Evolutionary conservation across 2,113 vertebrate genomes (phyloP), one percentile per base, ranked within the genome.

Genomic region (Sebastes schlegelii): DNA sequence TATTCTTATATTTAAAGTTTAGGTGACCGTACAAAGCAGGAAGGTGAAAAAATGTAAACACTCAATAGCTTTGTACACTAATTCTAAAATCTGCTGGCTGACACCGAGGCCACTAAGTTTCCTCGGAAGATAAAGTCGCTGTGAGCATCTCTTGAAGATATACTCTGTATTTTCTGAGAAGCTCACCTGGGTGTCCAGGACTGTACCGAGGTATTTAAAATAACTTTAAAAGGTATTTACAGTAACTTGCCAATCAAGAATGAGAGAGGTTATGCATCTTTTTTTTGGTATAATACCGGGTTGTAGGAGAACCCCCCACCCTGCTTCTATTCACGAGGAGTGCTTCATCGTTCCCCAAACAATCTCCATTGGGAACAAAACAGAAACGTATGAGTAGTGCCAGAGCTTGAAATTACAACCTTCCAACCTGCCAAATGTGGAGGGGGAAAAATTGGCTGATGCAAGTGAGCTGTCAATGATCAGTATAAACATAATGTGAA

Each of bases 341-440:
- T 3, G 13, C n/a, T 69, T 65, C 8, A 65, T 40, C 48, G 1
- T 23, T 54, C 19, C 26, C 7, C 12, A 73, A 83, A 79, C 68
- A 83, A 43, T 77, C 65, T 60, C 55, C 7, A 54, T 13, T 79
- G 66, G 74, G 51, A 75, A 49, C 42, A 49, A 81, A 62, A 77
- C 11, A 40, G 70, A 82, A 34, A 34, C 4, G 34, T 4, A 34
- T 34, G 3, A 71, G 45, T 19, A 42, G 49, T 64, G 77, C 73
- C 77, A 52, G 67, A 68, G 73, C 42, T 73, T 73, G 40, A 79
- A 82, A 80, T 65, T 76, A 70, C 77, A 83, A 72, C 70, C 76
- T 54, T 14, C 43, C 48, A 73, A 80, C 57, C 78, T 84, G 81
- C 74, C 70, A 82, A 79, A 67, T 52, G 16, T 54, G 21, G 43